Base-by-base conservation (phyloP, 2,888 invertebrate genomes). In the Adelphocoris suturalis region DNA sequence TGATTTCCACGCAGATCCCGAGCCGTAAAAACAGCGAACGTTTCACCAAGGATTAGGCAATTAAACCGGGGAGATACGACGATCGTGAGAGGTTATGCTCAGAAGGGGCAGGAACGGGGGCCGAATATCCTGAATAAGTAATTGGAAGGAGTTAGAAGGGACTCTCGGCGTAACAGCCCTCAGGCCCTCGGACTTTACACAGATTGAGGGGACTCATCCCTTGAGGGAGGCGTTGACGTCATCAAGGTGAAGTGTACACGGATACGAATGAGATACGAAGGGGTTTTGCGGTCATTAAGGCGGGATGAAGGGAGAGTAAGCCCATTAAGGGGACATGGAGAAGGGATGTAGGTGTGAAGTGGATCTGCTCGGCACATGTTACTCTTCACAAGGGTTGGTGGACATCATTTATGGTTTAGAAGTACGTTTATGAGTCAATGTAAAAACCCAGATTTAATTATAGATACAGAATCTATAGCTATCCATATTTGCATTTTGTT, bases 71-170 rank as follows among this genome's bases (percentile, higher is more conserved):
- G 61, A n/a, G 19, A n/a, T 16, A 19, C 3, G 61, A n/a, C 61
- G 16, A 61, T 61, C 16, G n/a, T 9, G 61, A 19, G 61, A 61
- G 19, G 19, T n/a, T 37, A 37, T 37, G 37, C 37, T 37, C 37
- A 37, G 37, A 37, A 37, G 7, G 37, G 37, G n/a, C n/a, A 1
- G n/a, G 61, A 61, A 37, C 37, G 7, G 37, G 37, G 3, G 3
- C 37, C 37, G 61, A 61, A 61, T 61, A 61, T 61, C 61, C 61
- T 61, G 61, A 61, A 61, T 61, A 61, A 61, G 19, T 61, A 61
- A 61, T 61, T 61, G 61, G n/a, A 19, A 61, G 61, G 61, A 61
- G 61, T 61, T 61, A 61, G 61, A 61, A 37, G 61, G n/a, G 19
- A 61, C 61, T n/a, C 61, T 61, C 19, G 61, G n/a, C 61, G 0